These are phyloP conservation scores for Cynodonichthys magdalenae DNA, from an alignment of 2,797 vertebrate genomes.

Conservation along the genomic window DNA sequence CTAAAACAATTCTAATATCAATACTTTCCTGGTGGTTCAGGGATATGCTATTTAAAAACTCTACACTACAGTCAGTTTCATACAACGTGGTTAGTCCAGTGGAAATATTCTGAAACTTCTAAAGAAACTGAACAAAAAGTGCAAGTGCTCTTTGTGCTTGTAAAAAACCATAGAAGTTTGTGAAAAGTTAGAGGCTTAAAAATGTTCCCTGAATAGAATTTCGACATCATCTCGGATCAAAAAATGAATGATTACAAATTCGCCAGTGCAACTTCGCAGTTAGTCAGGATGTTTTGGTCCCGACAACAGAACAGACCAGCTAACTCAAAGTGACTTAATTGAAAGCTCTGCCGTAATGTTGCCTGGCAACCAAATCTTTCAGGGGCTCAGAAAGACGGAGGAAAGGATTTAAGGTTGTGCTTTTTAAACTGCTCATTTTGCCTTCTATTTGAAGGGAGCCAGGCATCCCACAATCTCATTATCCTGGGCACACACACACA, in stretches of 20 bases:
- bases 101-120: too few relatives aligned
- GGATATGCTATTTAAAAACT: too few relatives aligned
- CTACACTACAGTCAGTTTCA: too few relatives aligned
- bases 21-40: too few relatives aligned
- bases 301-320: slow-evolving; percentile 27
- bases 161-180: too few relatives aligned
- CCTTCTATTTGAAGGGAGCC: slow-evolving; percentile 41
- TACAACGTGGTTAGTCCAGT: too few relatives aligned
- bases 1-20: too few relatives aligned
- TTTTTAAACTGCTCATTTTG: slow-evolving; percentile 50
- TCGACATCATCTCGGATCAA: slow-evolving; percentile 5
- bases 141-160: too few relatives aligned
- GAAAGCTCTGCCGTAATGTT: slow-evolving; percentile 65
- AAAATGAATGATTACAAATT: slow-evolving; percentile 1
- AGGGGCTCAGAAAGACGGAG: slow-evolving; percentile 25
- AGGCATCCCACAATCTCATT: slow-evolving; percentile 28
- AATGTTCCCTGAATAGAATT: neutral
- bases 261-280: slow-evolving; percentile 7
- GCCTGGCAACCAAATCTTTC: slow-evolving; percentile 63
- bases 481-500: slow-evolving; percentile 31
- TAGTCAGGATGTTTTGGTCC: slow-evolving; percentile 23
- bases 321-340: slow-evolving; percentile 61
- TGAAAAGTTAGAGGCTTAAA: neutral
- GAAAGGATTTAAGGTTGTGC: slow-evolving; percentile 59
- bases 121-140: too few relatives aligned